Percentiles rank a stretch among this genome's conserved stretches.
These are phyloP conservation scores for Oryzias celebensis DNA, from an alignment of 2,113 vertebrate genomes.

Conservation along the genomic window DNA sequence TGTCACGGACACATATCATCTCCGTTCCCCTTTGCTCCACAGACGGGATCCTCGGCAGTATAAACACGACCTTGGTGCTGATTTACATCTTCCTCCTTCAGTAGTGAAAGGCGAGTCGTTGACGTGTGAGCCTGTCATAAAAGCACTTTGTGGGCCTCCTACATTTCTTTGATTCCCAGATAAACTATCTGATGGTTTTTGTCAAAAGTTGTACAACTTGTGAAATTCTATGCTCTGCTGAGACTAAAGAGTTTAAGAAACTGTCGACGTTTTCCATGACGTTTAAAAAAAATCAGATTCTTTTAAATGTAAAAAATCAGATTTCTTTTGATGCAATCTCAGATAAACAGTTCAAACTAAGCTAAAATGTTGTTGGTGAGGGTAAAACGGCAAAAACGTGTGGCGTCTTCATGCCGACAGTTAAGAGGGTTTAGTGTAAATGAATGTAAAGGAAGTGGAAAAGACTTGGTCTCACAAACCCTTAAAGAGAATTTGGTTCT, in stretches of 20 bases:
- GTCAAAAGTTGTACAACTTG: not conserved
- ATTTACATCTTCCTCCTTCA: not conserved
- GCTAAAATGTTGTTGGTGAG: no score
- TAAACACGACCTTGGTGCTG: conserved; percentile 46
- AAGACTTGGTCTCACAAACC: no score
- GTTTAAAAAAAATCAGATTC: no score
- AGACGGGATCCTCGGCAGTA: conserved; percentile 18
- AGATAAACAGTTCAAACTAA: no score
- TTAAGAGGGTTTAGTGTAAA: no score
- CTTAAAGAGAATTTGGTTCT: no score
- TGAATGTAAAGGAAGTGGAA: no score
- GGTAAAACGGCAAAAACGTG: no score
- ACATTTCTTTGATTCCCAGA: not conserved
- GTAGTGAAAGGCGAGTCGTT: conserved; percentile 30
- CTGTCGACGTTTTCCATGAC: not conserved
- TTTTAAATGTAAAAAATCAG: no score
- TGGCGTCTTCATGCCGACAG: no score
- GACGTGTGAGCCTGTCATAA: conserved; percentile 10
- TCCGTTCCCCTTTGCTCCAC: conserved; percentile 26
- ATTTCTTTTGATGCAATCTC: no score
- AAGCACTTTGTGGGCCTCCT: not conserved
- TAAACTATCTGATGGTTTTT: not conserved
- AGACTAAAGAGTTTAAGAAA: conserved; percentile 1
- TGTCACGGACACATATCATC: conserved; percentile 4
- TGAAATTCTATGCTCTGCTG: not conserved